A percentile compares a stretch with the other conserved stretches of the same genome.
Conservation (phyloP, 2,113 vertebrate species). For the Pterocles burchelli region DNA sequence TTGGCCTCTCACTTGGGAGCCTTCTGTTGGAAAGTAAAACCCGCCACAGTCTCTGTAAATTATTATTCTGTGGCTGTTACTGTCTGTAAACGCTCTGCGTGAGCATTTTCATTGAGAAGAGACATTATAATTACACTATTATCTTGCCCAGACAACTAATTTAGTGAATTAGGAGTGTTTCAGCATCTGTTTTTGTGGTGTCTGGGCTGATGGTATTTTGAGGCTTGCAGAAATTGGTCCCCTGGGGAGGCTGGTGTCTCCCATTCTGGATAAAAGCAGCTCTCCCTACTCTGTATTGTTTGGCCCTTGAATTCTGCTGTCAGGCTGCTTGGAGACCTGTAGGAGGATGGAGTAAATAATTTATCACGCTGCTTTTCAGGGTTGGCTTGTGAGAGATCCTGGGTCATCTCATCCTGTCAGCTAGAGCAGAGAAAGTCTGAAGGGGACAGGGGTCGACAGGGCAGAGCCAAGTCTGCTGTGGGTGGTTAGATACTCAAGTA, state of each 20-base stretch:
- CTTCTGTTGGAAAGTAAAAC: not conserved
- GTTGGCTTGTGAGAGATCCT: not conserved
- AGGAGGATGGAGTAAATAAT: not conserved
- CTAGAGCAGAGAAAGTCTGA: not conserved
- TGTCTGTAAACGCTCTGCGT: not conserved
- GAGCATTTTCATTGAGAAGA: not conserved
- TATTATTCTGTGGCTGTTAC: not conserved
- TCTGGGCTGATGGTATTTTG: not conserved
- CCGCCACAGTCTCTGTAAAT: not conserved
- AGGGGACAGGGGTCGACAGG: not conserved
- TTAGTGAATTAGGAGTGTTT: not conserved
- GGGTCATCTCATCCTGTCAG: not conserved
- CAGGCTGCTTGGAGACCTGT: not conserved
- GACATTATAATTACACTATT: not conserved
- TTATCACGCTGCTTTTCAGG: rapidly evolving
- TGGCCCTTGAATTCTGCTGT: not conserved
- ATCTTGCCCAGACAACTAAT: not conserved
- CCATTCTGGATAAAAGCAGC: rapidly evolving
- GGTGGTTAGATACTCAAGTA: rapidly evolving
- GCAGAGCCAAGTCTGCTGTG: not conserved
- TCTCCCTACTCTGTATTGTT: not conserved
- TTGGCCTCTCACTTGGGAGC: not conserved
- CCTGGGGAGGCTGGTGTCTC: not conserved
- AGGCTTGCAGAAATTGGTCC: not conserved
- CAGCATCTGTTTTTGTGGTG: not conserved